Base-by-base conservation (phyloP, 2,113 vertebrate genomes). In the Pterocles orientalis region DNA sequence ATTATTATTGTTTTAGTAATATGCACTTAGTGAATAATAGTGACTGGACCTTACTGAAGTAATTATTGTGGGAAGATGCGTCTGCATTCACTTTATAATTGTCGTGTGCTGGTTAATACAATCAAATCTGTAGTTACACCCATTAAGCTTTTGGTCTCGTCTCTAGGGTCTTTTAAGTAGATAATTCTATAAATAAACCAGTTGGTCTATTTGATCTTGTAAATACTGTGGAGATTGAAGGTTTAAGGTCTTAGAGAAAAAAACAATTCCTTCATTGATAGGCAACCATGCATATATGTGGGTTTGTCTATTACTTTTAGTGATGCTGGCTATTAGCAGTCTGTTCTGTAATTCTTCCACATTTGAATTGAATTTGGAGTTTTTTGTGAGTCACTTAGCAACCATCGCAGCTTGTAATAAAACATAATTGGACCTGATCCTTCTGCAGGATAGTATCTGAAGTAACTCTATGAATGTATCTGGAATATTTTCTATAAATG, bases 61-160 rank as follows among this genome's bases (percentile, higher is more conserved):
- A 68, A 91, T 94, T 84, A 65, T 25, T 77, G 45, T 68, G n/a
- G 50, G 18, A 91, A 60, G 71, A 91, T 54, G 66, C 79, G 39
- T 56, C 33, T 84, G 23, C 51, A 88, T 77, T 20, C 51, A 33
- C 61, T 94, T 72, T 53, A 20, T 83, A 80, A 78, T 47, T 73
- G 36, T 73, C 24, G 90, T 87, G 58, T 84, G 62, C 66, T 92
- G 24, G 39, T 48, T 84, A 90, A 50, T 90, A 33, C 34, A 53
- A 19, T 86, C 34, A 91, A 13, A 76, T 69, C 36, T 86, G 78
- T 83, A 77, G 19, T 86, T 92, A 69, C 18, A 69, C 12, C 61
- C 11, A 57, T 69, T 93, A 62, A 91, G 45, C 45, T 95, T 92
- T 95, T 90, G 92, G 18, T 92, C 13, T 69, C 73, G 86, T 97